phyloP scores from a whole-genome alignment of 1,140 invertebrate species.

The Drosophila nigromelanica region DNA sequence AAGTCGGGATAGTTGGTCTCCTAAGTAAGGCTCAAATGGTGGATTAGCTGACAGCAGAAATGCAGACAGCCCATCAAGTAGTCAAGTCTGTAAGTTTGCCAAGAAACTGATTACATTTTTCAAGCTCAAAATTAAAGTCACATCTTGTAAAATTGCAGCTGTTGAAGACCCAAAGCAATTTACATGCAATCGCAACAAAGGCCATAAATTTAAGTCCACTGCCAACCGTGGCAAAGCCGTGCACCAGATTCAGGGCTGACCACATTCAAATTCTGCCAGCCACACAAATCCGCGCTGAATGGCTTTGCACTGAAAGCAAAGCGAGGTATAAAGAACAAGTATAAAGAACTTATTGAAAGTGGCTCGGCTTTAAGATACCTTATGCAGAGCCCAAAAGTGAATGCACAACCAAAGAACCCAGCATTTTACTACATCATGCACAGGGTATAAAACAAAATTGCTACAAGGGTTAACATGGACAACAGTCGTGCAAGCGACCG shows the following conservation, averaged over 20 bases:
- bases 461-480: conserved; percentile 73
- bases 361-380: conserved; percentile 10
- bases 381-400: neutral
- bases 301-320: conserved; percentile 21
- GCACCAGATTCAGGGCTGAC: conserved; percentile 53
- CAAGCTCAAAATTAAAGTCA: conserved; percentile 51
- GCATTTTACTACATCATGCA: neutral
- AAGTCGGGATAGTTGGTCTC: neutral
- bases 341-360: neutral
- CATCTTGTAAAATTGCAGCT: conserved; percentile 53
- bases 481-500: conserved; percentile 44
- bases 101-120: conserved; percentile 58
- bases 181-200: conserved; percentile 61
- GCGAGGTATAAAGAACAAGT: conserved; percentile 32
- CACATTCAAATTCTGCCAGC: conserved; percentile 46
- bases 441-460: conserved; percentile 36
- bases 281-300: conserved; percentile 40
- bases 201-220: conserved; percentile 69
- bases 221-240: neutral
- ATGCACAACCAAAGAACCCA: neutral
- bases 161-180: conserved; percentile 66
- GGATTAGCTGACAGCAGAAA: conserved; percentile 25
- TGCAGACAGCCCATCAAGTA: conserved; percentile 11
- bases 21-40: conserved; percentile 35
- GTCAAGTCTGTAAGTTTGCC: neutral